phyloP scores from a whole-genome alignment of 2,888 invertebrate species.

The Nemapogon koenigi region DNA sequence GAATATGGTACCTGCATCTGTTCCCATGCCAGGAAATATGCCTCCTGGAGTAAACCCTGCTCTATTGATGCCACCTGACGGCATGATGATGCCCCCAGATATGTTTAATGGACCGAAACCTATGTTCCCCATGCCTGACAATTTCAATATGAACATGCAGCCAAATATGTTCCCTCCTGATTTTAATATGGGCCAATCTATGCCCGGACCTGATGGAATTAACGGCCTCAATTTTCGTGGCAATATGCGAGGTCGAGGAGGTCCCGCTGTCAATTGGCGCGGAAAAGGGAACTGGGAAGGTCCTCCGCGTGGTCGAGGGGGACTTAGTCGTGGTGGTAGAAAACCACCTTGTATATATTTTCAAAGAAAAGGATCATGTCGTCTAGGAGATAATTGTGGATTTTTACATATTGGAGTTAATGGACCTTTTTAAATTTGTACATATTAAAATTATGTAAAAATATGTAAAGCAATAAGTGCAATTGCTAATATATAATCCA shows the following conservation, averaged over 20 bases:
- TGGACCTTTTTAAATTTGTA: conserved; percentile 47
- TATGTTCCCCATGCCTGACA: conserved; percentile 42
- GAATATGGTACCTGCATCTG: conserved; percentile 32
- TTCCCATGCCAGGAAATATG: conserved; percentile 35
- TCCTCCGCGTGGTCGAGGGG: conserved; percentile 46
- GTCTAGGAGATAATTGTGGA: conserved; percentile 81
- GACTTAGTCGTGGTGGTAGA: conserved; percentile 56
- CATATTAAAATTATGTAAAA: too few relatives aligned
- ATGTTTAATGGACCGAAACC: conserved; percentile 41
- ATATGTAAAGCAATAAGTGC: too few relatives aligned
- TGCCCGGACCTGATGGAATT: conserved; percentile 38
- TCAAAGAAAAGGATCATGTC: conserved; percentile 80
- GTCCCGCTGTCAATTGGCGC: conserved; percentile 53
- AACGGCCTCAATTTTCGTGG: conserved; percentile 56
- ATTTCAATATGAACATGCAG: conserved; percentile 33
- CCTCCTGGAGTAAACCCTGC: conserved; percentile 40
- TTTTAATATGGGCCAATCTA: conserved; percentile 45
- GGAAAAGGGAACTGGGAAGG: conserved; percentile 60
- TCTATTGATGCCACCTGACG: conserved; percentile 53
- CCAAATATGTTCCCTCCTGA: conserved; percentile 58
- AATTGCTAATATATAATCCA: too few relatives aligned
- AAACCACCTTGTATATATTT: conserved; percentile 78
- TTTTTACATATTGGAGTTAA: conserved; percentile 81
- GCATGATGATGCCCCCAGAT: conserved; percentile 55
- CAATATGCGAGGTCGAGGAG: conserved; percentile 61